Evolutionary conservation across 2,113 vertebrate species (phyloP).

Genomic region (Bos indicus): DNA sequence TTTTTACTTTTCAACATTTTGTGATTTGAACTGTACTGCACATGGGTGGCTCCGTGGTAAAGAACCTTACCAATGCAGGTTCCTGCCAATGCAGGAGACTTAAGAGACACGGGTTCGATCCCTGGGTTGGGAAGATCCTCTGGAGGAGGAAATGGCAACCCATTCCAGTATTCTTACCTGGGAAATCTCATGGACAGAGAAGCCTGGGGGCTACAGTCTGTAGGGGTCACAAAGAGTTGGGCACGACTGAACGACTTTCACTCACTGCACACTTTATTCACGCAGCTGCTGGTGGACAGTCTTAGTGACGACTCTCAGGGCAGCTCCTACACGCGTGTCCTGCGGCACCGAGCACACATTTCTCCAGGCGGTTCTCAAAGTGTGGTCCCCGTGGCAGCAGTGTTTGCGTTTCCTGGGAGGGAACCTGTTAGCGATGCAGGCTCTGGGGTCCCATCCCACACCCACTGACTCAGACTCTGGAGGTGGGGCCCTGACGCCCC

Average conservation of each 20-base stretch:
- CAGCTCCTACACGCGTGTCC: too few species aligned
- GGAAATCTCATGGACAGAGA: not conserved
- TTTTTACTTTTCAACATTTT: not conserved
- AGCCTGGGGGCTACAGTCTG: not conserved
- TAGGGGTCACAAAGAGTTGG: not conserved
- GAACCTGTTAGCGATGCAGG: too few species aligned
- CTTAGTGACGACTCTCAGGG: not conserved
- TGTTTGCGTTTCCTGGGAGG: not conserved
- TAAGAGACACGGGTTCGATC: not conserved
- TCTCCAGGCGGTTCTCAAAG: not conserved
- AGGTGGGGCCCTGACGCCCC: not conserved
- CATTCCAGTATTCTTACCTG: not conserved
- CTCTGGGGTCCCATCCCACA: not conserved
- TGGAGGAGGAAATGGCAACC: not conserved
- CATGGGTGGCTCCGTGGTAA: not conserved
- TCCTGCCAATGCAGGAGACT: not conserved
- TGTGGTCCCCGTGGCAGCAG: not conserved
- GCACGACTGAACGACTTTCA: not conserved
- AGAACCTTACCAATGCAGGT: not conserved
- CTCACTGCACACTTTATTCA: not conserved
- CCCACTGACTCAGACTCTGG: not conserved
- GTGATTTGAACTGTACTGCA: not conserved
- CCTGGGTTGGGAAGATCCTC: not conserved
- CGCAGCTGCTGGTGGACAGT: accelerated
- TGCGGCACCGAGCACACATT: accelerated